Evolutionary conservation across 2,888 invertebrate species (phyloP).

Genomic region (Psylliodes chrysocephalus): DNA sequence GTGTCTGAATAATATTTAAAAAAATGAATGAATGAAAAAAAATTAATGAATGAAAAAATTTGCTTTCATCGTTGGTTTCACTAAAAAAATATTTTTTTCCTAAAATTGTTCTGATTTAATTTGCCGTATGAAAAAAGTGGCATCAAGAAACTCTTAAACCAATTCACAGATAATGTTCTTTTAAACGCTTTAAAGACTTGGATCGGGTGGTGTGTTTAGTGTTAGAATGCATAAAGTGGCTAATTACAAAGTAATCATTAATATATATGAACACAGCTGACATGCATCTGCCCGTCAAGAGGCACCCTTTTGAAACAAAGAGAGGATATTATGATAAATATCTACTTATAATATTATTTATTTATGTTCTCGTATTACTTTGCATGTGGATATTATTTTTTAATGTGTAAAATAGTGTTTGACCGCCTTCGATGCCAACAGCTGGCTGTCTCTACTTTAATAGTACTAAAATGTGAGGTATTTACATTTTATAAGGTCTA

Average conservation of each 20-base stretch:
- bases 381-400: slow-evolving; percentile 51
- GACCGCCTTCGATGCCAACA: slow-evolving; percentile 21
- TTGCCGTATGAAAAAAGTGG: too few species aligned
- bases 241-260: slow-evolving; percentile 66
- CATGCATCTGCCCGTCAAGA: slow-evolving; percentile 64
- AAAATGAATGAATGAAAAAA: too few species aligned
- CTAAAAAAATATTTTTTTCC: too few species aligned
- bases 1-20: too few species aligned
- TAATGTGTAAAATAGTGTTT: slow-evolving; percentile 27
- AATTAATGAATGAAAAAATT: too few species aligned
- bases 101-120: too few species aligned
- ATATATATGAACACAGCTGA: slow-evolving; percentile 63
- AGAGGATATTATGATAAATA: slow-evolving; percentile 64
- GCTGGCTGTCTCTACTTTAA: slow-evolving; percentile 11
- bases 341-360: slow-evolving; percentile 63
- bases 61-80: too few species aligned
- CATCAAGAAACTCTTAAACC: slow-evolving; percentile 5
- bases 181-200: slow-evolving; percentile 27
- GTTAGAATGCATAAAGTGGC: slow-evolving; percentile 60
- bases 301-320: slow-evolving; percentile 63
- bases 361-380: slow-evolving; percentile 60
- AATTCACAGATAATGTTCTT: slow-evolving; percentile 28
- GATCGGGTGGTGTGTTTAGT: slow-evolving; percentile 55
- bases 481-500: too few species aligned
- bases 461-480: background rate